These are phyloP conservation scores for Lasioglossum pauxillum DNA, from an alignment of 2,888 invertebrate species.

Conservation along the genomic window DNA sequence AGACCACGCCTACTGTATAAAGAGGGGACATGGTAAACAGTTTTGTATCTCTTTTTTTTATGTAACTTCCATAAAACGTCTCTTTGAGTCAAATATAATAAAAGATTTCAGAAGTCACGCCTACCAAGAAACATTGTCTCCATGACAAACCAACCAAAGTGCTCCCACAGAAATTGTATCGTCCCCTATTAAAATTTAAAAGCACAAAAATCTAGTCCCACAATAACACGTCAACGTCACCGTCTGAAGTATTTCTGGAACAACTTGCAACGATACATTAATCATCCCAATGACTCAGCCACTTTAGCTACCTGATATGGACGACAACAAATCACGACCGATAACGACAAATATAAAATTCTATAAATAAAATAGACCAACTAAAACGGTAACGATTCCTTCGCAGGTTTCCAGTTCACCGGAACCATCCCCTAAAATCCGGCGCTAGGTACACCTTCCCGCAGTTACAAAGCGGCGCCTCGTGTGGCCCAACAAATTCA, in stretches of 20 bases:
- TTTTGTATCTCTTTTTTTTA: neutral
- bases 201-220: neutral
- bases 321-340: neutral
- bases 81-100: neutral
- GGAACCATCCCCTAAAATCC: neutral
- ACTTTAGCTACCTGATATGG: neutral
- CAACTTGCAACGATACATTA: neutral
- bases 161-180: neutral
- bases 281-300: neutral
- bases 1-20: neutral
- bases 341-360: neutral
- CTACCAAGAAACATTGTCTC: neutral
- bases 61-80: neutral
- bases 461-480: neutral
- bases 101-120: neutral
- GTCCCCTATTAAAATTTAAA: neutral
- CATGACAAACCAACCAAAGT: neutral
- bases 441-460: neutral
- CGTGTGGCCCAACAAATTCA: neutral
- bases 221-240: neutral
- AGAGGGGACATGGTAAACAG: neutral
- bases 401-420: neutral
- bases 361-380: neutral
- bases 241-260: neutral
- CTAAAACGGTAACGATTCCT: neutral